Evolutionary conservation across 2,797 vertebrate genomes (phyloP).

Genomic region (Meda fulgida): DNA sequence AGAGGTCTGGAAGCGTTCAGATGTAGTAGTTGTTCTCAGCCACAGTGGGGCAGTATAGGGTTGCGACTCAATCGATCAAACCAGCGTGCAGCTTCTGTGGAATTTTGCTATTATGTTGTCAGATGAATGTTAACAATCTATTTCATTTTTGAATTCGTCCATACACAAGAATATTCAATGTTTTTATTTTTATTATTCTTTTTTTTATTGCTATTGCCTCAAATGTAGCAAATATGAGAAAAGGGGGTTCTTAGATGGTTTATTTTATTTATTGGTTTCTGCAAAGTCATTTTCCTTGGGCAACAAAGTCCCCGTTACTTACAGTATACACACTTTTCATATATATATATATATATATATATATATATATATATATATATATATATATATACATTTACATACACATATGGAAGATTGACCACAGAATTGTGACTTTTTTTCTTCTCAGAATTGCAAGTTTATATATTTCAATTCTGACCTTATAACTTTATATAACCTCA

Average conservation of each 20-base stretch:
- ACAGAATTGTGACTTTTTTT: no score
- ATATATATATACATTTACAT: no score
- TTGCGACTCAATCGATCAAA: neutral
- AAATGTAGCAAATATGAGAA: neutral
- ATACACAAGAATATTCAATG: neutral
- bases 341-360: neutral
- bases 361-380: no score
- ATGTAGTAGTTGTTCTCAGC: neutral
- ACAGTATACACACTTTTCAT: neutral
- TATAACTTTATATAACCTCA: no score
- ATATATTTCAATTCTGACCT: no score
- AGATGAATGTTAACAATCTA: neutral
- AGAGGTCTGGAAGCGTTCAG: neutral
- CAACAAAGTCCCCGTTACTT: neutral
- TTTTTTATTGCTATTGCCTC: neutral
- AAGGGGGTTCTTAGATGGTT: neutral
- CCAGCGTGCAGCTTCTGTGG: neutral
- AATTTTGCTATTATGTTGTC: neutral
- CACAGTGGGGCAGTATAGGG: slow-evolving; percentile 30
- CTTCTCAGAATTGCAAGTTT: no score
- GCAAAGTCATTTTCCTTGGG: neutral
- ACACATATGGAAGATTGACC: no score
- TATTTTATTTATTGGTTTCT: neutral
- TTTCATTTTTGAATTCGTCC: neutral
- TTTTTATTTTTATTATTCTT: no score